Base-by-base conservation (phyloP, 2,113 vertebrate species). In the Amphiprion percula region DNA sequence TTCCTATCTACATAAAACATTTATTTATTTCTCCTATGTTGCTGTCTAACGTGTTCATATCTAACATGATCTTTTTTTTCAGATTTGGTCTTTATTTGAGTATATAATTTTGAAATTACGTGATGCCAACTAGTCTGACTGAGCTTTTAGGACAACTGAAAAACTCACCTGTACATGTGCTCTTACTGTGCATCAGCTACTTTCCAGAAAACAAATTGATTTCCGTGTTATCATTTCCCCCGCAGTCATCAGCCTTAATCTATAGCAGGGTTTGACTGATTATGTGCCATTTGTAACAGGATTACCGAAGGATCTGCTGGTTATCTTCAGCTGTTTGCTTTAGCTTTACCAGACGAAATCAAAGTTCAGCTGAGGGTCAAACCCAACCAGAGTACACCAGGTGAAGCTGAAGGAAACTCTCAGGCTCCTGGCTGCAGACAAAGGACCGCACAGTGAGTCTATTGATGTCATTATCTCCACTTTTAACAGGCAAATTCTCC, bases 301-400 rank as follows among this genome's bases (percentile, higher is more conserved):
- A 78, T 86, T 77, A 88, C 60, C 15, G 46, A 63, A 15, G 59
- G 84, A 83, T 87, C 74, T 70, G 70, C n/a, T 67, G 85, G 70
- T 91, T 92, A 92, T 87, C 92, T 79, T 52, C 61, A 9, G 30
- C 37, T 83, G 87, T 91, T 91, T 91, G 90, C 75, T 87, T 78
- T 85, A 84, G 87, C 89, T 85, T 83, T 67, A 33, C 64, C 81
- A 87, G 77, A 73, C 80, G 79, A 69, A 89, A 90, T 86, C 86
- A 87, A 88, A 88, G 94, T 94, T 95, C 93, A 94, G 39, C 64
- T 21, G 24, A 63, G 84, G 95, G 94, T 93, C 93, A 90, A 59
- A 33, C 70, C 80, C 76, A 72, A 72, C 21, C 68, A 56, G 63
- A 70, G 67, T 17, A 53, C 78, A 86, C 72, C 84, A 88, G 80